phyloP scores from a whole-genome alignment of 2,113 vertebrate species.

The Propithecus coquereli region DNA sequence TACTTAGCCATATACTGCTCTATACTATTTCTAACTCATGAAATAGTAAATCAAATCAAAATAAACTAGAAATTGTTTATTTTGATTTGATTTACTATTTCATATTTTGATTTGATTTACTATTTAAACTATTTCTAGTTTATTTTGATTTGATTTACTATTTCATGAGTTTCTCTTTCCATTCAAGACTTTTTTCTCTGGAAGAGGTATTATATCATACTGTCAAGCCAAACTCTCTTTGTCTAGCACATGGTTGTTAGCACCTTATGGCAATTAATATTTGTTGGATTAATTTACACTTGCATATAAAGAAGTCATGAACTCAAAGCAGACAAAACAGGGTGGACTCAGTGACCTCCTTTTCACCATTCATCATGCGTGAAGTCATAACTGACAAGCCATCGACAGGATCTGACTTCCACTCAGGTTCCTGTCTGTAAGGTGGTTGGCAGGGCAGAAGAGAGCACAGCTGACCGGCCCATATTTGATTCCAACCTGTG shows the following conservation, averaged over 20 bases:
- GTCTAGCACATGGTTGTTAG: background rate
- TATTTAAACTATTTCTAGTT: background rate
- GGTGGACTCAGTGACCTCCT: background rate
- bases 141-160: background rate
- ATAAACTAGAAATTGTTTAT: no score
- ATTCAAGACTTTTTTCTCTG: background rate
- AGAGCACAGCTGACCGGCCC: background rate
- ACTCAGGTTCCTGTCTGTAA: background rate
- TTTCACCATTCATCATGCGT: background rate
- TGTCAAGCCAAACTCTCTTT: background rate
- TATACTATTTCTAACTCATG: background rate
- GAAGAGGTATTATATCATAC: background rate
- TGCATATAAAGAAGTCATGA: background rate
- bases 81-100: no score
- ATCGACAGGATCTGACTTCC: background rate
- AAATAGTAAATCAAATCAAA: no score
- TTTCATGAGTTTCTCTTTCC: background rate
- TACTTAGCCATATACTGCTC: background rate
- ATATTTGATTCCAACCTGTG: background rate
- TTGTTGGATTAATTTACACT: background rate
- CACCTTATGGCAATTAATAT: background rate
- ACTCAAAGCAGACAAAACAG: background rate
- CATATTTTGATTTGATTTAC: no score
- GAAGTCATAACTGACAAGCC: background rate
- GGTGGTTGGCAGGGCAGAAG: background rate